phyloP scores from a whole-genome alignment of 2,888 invertebrate species.

The Eristalis tenax region DNA sequence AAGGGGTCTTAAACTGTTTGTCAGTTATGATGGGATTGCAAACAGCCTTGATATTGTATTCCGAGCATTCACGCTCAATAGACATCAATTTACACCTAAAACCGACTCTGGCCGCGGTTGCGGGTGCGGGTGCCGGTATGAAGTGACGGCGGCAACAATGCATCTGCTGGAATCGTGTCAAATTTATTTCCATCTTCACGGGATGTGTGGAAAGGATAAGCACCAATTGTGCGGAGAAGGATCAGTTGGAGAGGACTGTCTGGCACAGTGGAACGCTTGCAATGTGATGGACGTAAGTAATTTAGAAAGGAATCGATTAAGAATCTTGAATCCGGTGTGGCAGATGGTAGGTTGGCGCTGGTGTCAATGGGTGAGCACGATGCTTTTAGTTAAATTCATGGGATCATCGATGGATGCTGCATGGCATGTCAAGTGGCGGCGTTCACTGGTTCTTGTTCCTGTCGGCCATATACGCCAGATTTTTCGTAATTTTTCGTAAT shows the following conservation, averaged over 20 bases:
- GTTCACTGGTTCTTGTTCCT: too few species aligned
- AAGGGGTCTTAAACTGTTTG: constrained; percentile 70
- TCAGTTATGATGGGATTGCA: constrained; percentile 73
- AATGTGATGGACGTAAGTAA: constrained; percentile 15
- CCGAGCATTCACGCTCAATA: constrained; percentile 62
- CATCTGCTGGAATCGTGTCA: neutral
- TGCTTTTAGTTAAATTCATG: neutral
- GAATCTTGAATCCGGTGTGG: neutral
- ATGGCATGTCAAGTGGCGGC: neutral
- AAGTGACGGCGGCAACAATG: neutral
- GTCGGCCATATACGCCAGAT: too few species aligned
- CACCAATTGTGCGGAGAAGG: neutral
- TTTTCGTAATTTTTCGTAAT: too few species aligned
- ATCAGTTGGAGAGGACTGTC: constrained; percentile 6
- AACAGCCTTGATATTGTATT: constrained; percentile 73
- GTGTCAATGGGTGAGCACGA: neutral
- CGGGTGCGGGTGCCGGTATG: neutral
- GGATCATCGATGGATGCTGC: neutral
- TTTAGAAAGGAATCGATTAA: constrained; percentile 11
- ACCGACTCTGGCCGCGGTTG: neutral
- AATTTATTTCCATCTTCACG: neutral
- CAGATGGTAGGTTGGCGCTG: neutral
- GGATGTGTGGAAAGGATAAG: constrained; percentile 6
- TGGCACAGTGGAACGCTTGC: neutral
- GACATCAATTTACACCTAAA: constrained; percentile 70